Evolutionary conservation across 2,888 invertebrate genomes (phyloP).

Genomic region (Syrista parreyssii): DNA sequence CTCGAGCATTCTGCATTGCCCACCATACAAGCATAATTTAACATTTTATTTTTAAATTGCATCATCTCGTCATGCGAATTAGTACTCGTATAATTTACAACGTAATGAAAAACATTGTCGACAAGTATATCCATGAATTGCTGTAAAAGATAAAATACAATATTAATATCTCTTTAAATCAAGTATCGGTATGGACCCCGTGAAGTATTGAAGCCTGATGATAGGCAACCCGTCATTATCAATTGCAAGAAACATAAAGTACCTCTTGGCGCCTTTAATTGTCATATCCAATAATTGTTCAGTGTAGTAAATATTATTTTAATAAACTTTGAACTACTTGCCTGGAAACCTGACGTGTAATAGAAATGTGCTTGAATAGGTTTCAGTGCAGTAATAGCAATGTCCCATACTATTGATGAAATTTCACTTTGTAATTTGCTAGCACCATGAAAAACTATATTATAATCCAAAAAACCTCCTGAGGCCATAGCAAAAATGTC

Average conservation of each 20-base stretch:
- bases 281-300: not conserved
- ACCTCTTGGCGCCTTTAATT: not conserved
- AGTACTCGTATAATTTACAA: constrained; percentile 41
- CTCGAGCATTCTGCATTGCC: constrained; percentile 49
- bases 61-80: constrained; percentile 44
- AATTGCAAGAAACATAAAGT: not conserved
- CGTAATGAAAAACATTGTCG: constrained; percentile 42
- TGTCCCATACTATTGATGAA: constrained; percentile 73
- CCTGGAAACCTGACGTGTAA: constrained; percentile 72
- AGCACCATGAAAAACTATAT: constrained; percentile 69
- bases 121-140: constrained; percentile 44
- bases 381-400: constrained; percentile 70
- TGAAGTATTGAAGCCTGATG: constrained; percentile 32
- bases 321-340: constrained; percentile 45
- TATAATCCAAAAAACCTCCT: constrained; percentile 70
- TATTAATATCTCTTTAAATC: not conserved
- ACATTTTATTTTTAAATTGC: constrained; percentile 44
- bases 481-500: constrained; percentile 74
- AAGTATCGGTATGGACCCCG: constrained; percentile 31
- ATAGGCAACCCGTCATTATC: constrained; percentile 28
- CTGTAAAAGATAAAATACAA: not conserved
- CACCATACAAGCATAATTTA: constrained; percentile 57
- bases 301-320: not conserved
- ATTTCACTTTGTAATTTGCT: constrained; percentile 67
- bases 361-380: constrained; percentile 72